phyloP scores from a whole-genome alignment of 2,113 vertebrate genomes.

The Synodontis membranacea region DNA sequence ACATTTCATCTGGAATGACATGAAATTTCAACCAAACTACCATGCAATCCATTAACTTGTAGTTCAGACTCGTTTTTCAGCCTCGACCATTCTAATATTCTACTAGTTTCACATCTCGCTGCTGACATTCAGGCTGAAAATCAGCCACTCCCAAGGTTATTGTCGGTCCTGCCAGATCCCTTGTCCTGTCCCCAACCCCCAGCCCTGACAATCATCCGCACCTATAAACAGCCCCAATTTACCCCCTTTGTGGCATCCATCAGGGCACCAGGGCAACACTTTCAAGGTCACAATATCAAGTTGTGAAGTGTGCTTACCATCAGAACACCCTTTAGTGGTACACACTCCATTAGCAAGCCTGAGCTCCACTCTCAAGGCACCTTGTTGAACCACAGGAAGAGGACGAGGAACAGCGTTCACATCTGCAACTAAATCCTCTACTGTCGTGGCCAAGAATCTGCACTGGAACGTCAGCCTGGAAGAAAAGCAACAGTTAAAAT shows the following conservation, averaged over 20 bases:
- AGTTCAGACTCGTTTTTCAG: not conserved
- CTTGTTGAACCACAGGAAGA: constrained; percentile 49
- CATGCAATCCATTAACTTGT: not conserved
- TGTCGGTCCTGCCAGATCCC: not conserved
- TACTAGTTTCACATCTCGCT: not conserved
- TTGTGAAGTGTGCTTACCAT: constrained; percentile 55
- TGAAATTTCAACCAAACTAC: not conserved
- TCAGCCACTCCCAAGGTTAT: not conserved
- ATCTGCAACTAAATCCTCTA: constrained; percentile 59
- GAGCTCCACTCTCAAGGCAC: constrained; percentile 63
- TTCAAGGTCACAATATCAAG: not conserved
- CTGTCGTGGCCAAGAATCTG: constrained; percentile 55
- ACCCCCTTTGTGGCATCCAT: not conserved
- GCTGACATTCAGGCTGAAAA: too few relatives aligned
- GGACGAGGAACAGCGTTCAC: constrained; percentile 24
- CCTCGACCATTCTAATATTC: not conserved
- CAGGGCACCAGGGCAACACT: not conserved
- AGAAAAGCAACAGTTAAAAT: constrained; percentile 51
- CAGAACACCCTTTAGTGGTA: constrained; percentile 62
- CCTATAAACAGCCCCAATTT: not conserved
- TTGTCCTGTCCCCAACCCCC: not conserved
- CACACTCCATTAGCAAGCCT: constrained; percentile 67
- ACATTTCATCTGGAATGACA: constrained; percentile 59
- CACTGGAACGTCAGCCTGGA: constrained; percentile 62
- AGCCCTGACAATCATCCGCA: not conserved